These are phyloP conservation scores for Caprella mutica DNA, from an alignment of 2,888 invertebrate species.

Conservation along the genomic window DNA sequence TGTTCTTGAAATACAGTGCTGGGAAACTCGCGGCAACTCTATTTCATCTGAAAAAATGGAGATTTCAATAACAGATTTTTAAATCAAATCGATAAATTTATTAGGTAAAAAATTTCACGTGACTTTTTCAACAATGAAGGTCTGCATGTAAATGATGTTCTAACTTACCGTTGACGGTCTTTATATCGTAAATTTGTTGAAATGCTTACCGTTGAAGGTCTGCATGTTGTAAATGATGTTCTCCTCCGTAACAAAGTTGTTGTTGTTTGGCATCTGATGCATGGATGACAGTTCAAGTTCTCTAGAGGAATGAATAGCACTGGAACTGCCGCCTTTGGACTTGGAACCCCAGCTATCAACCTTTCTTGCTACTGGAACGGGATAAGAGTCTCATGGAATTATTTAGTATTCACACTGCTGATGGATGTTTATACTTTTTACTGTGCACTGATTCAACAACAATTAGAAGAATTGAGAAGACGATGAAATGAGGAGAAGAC, in stretches of 20 bases:
- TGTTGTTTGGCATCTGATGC: constrained; percentile 58
- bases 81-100: too few species aligned
- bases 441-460: too few species aligned
- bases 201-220: constrained; percentile 20
- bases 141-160: background rate
- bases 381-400: too few species aligned
- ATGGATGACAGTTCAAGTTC: constrained; percentile 78
- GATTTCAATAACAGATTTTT: background rate
- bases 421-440: too few species aligned
- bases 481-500: too few species aligned
- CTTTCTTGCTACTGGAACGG: too few species aligned
- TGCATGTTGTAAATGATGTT: constrained; percentile 64
- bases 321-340: constrained; percentile 18
- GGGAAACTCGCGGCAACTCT: constrained; percentile 32
- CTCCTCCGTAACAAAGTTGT: constrained; percentile 64
- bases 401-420: too few species aligned
- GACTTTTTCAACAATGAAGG: background rate
- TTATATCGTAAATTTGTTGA: background rate
- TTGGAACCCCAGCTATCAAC: too few species aligned
- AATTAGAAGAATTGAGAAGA: too few species aligned
- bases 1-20: constrained; percentile 54
- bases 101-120: too few species aligned
- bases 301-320: constrained; percentile 26
- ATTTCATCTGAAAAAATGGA: constrained; percentile 8
- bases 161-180: background rate